Conservation (phyloP, 2,113 vertebrate genomes). For the Toxotes chatareus region DNA sequence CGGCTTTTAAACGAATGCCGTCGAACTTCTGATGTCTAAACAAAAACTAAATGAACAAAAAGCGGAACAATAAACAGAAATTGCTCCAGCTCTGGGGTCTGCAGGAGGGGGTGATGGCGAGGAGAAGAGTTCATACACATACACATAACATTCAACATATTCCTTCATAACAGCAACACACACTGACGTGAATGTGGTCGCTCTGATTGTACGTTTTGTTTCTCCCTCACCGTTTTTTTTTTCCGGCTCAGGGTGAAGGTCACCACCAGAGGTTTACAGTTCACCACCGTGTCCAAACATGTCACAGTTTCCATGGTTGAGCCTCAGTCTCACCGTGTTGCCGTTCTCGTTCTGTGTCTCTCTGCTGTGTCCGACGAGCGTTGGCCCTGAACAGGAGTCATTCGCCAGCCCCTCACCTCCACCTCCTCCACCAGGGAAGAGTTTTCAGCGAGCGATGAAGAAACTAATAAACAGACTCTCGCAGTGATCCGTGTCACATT, state of each 20-base stretch:
- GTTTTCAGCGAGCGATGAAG: constrained; percentile 36
- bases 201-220: constrained; percentile 51
- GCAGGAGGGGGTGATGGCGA: too few relatives aligned
- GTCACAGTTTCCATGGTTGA: constrained; percentile 69
- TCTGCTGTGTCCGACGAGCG: constrained; percentile 8
- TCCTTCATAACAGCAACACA: constrained; percentile 30
- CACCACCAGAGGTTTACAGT: constrained; percentile 57
- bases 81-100: too few relatives aligned
- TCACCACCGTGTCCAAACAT: constrained; percentile 40
- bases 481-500: constrained; percentile 64
- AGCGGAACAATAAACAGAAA: neutral
- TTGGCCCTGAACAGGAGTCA: constrained; percentile 5
- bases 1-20: constrained; percentile 3
- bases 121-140: too few relatives aligned
- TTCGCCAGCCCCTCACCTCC: neutral
- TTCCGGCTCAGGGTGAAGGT: constrained; percentile 54
- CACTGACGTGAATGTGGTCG: constrained; percentile 60
- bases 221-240: constrained; percentile 8
- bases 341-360: constrained; percentile 3
- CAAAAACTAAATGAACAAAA: neutral
- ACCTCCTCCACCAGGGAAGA: neutral
- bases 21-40: neutral
- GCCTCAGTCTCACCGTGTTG: neutral
- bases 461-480: constrained; percentile 63
- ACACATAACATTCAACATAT: constrained; percentile 11